Evolutionary conservation across 2,113 vertebrate species (phyloP).

Genomic region (Anthoscopus minutus): DNA sequence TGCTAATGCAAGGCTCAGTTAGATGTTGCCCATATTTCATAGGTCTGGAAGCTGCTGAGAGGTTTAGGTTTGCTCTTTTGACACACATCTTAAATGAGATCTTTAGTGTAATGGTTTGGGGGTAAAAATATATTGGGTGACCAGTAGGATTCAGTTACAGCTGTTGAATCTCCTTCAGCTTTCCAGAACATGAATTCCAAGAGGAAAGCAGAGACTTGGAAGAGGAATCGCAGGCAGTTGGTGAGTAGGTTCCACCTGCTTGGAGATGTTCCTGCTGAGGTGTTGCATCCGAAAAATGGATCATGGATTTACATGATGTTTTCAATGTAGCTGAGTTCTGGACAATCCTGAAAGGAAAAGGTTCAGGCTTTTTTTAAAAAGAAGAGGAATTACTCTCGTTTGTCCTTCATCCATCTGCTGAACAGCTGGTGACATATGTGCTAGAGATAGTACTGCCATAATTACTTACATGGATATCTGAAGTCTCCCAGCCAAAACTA

Average conservation of each 20-base stretch:
- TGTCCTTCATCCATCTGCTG: background rate
- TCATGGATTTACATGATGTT: accelerated
- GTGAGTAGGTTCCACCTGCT: constrained; percentile 68
- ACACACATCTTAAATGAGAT: background rate
- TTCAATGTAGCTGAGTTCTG: background rate
- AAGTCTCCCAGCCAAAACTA: background rate
- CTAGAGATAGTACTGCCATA: background rate
- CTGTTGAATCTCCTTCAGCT: constrained; percentile 67
- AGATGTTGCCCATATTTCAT: background rate
- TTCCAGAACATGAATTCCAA: constrained; percentile 99
- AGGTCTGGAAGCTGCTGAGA: background rate
- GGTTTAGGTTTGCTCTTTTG: background rate
- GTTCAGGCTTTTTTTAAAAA: background rate
- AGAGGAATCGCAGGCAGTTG: constrained; percentile 92
- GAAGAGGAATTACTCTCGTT: background rate
- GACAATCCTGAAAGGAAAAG: background rate
- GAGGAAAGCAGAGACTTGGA: constrained; percentile 99
- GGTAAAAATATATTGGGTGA: background rate
- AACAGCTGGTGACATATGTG: background rate
- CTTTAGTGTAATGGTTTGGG: background rate
- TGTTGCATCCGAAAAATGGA: background rate
- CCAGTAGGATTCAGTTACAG: background rate
- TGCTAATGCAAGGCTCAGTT: background rate
- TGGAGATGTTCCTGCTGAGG: background rate
- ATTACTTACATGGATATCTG: background rate